Conservation (phyloP, 1,140 invertebrate species). For the Grapholita molesta region DNA sequence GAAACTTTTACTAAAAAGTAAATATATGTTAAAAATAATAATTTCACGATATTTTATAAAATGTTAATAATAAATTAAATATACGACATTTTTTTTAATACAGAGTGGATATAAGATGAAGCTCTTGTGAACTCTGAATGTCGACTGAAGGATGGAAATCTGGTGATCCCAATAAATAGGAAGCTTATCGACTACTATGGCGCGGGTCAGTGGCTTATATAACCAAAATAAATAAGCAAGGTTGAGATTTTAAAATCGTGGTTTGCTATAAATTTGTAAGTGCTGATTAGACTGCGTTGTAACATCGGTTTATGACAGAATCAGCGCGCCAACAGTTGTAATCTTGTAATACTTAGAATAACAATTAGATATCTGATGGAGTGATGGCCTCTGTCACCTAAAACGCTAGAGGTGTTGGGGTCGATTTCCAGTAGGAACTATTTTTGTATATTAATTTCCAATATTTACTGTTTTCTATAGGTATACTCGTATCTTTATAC, state of each 20-base stretch:
- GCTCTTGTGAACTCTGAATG: constrained; percentile 53
- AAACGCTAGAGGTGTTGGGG: no score
- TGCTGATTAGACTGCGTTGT: no score
- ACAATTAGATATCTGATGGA: no score
- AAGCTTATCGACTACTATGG: constrained; percentile 25
- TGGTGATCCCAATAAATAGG: constrained; percentile 40
- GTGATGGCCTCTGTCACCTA: no score
- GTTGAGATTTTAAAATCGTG: not conserved
- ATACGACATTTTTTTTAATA: constrained; percentile 3
- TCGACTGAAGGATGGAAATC: constrained; percentile 54
- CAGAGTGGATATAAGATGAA: constrained; percentile 34
- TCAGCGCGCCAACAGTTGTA: no score
- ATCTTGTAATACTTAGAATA: no score
- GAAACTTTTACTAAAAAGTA: constrained; percentile 33
- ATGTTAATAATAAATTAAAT: not conserved
- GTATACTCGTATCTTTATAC: no score
- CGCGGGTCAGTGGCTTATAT: not conserved
- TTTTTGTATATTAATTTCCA: no score
- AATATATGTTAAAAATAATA: constrained; percentile 44
- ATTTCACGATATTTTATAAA: constrained; percentile 21
- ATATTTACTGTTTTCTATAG: no score
- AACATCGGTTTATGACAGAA: no score
- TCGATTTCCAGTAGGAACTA: no score
- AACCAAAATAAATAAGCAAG: not conserved
- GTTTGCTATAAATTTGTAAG: not conserved